Evolutionary conservation across 2,888 invertebrate genomes (phyloP).

Genomic region (Euplagia quadripunctaria): DNA sequence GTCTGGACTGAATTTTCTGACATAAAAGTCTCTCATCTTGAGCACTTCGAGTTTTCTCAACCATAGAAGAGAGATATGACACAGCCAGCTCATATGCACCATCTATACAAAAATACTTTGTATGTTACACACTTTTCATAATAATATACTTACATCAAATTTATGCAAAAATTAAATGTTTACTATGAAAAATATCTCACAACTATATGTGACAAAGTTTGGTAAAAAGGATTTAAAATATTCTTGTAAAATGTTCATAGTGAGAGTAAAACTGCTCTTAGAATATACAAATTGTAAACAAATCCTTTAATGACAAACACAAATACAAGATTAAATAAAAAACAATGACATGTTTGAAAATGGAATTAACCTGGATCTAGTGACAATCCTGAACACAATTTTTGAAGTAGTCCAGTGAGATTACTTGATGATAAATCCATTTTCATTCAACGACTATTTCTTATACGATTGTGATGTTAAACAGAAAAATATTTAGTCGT

Average conservation of each 20-base stretch:
- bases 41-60: slow-evolving; percentile 63
- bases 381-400: slow-evolving; percentile 78
- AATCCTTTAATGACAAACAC: background rate
- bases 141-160: background rate
- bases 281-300: slow-evolving; percentile 8
- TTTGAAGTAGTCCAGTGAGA: slow-evolving; percentile 73
- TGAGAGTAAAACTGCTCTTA: slow-evolving; percentile 19
- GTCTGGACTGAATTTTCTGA: slow-evolving; percentile 76
- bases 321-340: slow-evolving; percentile 14
- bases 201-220: slow-evolving; percentile 34
- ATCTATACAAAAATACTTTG: slow-evolving; percentile 59
- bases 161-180: background rate
- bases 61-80: slow-evolving; percentile 77
- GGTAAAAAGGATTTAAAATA: slow-evolving; percentile 60
- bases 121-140: background rate
- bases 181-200: slow-evolving; percentile 11
- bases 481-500: background rate
- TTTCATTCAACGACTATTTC: slow-evolving; percentile 18
- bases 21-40: slow-evolving; percentile 79
- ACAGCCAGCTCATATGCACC: slow-evolving; percentile 81
- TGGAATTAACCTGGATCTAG: slow-evolving; percentile 77
- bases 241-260: slow-evolving; percentile 70
- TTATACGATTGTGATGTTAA: background rate
- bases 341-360: slow-evolving; percentile 57
- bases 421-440: slow-evolving; percentile 71